Percentiles rank a stretch among this genome's conserved stretches.
phyloP scores from a whole-genome alignment of 2,888 invertebrate species.

The Liopterus haemorrhoidalis region DNA sequence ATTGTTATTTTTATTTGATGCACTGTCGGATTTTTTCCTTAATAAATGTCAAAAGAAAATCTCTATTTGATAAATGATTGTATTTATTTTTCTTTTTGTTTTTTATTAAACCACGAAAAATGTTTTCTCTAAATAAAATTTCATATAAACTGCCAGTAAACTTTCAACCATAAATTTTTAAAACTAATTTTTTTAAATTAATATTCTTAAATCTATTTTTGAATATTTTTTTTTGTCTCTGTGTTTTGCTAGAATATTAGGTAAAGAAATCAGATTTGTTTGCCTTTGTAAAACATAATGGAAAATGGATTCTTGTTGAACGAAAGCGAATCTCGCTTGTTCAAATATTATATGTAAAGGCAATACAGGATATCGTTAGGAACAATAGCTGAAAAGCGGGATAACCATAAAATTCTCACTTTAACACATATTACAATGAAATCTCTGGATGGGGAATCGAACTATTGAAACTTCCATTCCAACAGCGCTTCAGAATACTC shows the following conservation, averaged over 20 bases:
- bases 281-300: conserved; percentile 24
- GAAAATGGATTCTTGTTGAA: conserved; percentile 21
- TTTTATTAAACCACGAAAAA: no score
- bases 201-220: conserved; percentile 16
- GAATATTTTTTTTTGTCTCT: conserved; percentile 21
- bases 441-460: no score
- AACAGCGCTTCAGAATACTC: no score
- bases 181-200: neutral
- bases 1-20: no score
- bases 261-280: conserved; percentile 25
- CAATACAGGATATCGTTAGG: conserved; percentile 23
- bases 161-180: neutral
- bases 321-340: conserved; percentile 23
- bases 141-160: neutral
- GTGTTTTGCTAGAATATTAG: conserved; percentile 21
- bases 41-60: no score
- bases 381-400: no score
- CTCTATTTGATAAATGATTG: no score
- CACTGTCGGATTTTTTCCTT: no score
- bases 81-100: no score
- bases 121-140: neutral
- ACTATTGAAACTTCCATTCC: no score
- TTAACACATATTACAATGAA: no score
- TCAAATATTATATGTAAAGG: conserved; percentile 24
- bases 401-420: no score